Evolutionary conservation across 2,113 vertebrate species (phyloP), one percentile per base, ranked within the genome.

Genomic region (Aegypius monachus): DNA sequence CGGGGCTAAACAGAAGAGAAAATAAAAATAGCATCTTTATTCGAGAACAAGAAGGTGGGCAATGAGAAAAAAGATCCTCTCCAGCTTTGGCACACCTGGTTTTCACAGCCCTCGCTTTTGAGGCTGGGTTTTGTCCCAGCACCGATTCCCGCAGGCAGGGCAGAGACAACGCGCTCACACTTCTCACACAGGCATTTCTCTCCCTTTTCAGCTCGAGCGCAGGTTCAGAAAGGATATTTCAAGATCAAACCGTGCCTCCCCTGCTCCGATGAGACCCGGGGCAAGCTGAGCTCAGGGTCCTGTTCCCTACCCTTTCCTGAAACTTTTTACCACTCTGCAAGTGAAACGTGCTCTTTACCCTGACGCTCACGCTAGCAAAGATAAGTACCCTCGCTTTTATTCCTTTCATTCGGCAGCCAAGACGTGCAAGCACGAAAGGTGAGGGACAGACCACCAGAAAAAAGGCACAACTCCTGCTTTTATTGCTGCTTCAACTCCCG

Each of bases 1-100:
- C 9, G 90, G 96, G 96, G 78, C 86, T 90, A 96, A 96, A 88
- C 87, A 92, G 92, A 93, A 93, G 84, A 89, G 87, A 86, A 95
- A 95, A 97, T 96, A 97, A 94, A 95, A 97, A 97, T 94, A 97
- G 96, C 92, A 93, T 94, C 95, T 98, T 91, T 95, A 96, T 97
- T 96, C 8, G 17, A 87, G 93, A 96, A 36, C 32, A 43, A 55
- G 92, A 85, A 93, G 83, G 93, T 89, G 86, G 72, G 92, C 71
- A 95, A 70, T 1, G 34, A 88, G 86, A 81, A 40, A 43, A 48
- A 91, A 92, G 81, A 43, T 95, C 70, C 72, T 84, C 52, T 81
- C 23, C 2, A 17, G 59, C 50, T 86, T 26, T 2, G 1, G 58
- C 79, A 93, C 81, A 91, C 93, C 94, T 95, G 92, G 47, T 13